Conservation (phyloP, 2,797 vertebrate genomes). For the Synanceia verrucosa region DNA sequence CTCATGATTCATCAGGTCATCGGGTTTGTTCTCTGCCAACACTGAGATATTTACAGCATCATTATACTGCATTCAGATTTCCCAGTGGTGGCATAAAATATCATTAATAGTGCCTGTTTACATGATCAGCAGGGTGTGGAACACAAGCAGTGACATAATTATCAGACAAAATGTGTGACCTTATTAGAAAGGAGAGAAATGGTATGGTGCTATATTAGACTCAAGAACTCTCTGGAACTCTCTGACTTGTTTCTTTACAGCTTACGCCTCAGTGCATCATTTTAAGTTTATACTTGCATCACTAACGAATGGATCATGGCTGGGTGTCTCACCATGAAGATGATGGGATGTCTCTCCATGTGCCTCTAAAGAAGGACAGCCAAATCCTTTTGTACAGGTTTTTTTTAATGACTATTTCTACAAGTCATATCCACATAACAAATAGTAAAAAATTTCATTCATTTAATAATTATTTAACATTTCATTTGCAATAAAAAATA, state of each 20-base stretch:
- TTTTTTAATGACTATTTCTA: no score
- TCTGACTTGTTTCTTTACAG: not conserved
- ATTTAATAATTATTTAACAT: no score
- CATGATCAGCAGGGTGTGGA: not conserved
- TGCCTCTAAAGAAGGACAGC: not conserved
- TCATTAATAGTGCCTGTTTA: not conserved
- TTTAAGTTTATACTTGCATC: not conserved
- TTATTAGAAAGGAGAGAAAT: not conserved
- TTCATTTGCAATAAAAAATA: no score
- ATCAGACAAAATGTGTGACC: not conserved
- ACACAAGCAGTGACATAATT: not conserved
- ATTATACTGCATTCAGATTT: not conserved
- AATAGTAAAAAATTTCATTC: no score
- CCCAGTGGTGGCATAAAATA: not conserved
- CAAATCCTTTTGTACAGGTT: no score
- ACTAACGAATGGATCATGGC: not conserved
- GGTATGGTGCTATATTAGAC: not conserved
- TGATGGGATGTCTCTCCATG: not conserved
- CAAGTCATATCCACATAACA: no score
- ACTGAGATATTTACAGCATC: constrained; percentile 2
- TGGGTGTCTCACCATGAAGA: not conserved
- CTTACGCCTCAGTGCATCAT: no score
- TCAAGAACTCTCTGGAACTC: not conserved
- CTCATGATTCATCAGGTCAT: not conserved
- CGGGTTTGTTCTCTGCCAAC: not conserved